Percentiles rank a stretch among this genome's conserved stretches.
Evolutionary conservation across 2,113 vertebrate genomes (phyloP).

Genomic region (Ctenomys sociabilis): DNA sequence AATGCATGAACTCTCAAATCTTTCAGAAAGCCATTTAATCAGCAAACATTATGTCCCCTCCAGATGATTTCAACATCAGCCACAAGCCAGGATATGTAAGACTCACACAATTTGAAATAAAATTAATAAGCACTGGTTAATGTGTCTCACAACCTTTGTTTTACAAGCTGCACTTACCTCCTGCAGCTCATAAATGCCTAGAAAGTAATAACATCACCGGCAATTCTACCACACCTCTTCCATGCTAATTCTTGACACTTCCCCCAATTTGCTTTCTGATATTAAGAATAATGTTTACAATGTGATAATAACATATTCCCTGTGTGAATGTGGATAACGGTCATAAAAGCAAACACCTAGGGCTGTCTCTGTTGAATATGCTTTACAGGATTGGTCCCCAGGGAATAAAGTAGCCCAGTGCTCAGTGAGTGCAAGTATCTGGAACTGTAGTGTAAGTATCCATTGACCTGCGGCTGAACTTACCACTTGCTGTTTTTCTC

Average conservation of each 20-base stretch:
- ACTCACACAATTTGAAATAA: constrained; percentile 50
- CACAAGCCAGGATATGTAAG: constrained; percentile 24
- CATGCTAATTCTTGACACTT: constrained; percentile 8
- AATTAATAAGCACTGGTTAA: constrained; percentile 54
- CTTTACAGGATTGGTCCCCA: constrained; percentile 56
- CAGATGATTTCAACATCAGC: constrained; percentile 27
- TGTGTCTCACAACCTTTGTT: constrained; percentile 42
- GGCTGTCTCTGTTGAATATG: constrained; percentile 61
- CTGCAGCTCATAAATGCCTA: neutral
- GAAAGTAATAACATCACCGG: constrained; percentile 41
- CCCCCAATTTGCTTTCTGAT: constrained; percentile 40
- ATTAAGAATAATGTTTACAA: constrained; percentile 81
- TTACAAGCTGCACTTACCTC: constrained; percentile 36
- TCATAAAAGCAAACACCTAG: constrained; percentile 82
- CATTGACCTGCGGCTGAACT: constrained; percentile 86
- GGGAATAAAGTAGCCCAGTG: constrained; percentile 50
- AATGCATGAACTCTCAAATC: neutral
- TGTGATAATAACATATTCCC: constrained; percentile 73
- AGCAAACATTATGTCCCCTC: neutral
- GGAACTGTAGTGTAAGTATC: constrained; percentile 79
- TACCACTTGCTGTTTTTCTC: constrained; percentile 88
- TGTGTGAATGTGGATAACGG: constrained; percentile 43
- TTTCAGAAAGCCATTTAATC: constrained; percentile 51
- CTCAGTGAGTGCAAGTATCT: neutral
- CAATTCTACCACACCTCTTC: neutral